Evolutionary conservation across 30 jellyfish, hydroid and myxozoan genomes (phyloP).

Genomic region (Aurelia aurita): DNA sequence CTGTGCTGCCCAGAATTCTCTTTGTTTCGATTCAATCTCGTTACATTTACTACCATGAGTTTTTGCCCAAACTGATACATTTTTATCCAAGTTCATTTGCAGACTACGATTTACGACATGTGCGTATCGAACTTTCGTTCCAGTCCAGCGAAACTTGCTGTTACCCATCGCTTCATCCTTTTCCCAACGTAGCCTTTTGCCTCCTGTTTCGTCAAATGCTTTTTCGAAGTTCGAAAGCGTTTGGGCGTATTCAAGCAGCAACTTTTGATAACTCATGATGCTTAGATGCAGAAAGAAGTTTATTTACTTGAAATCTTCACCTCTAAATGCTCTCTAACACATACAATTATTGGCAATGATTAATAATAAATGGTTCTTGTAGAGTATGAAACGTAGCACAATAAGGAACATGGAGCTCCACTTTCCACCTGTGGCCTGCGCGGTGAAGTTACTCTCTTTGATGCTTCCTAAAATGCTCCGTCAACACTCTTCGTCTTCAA

Average conservation of each 20-base stretch:
- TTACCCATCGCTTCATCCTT: constrained; percentile 91
- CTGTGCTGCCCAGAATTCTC: constrained; percentile 74
- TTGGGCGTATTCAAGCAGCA: constrained; percentile 76
- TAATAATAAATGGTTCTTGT: too few relatives aligned
- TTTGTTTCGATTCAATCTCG: constrained; percentile 79
- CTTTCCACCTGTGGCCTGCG: too few relatives aligned
- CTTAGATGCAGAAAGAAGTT: too few relatives aligned
- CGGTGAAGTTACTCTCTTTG: too few relatives aligned
- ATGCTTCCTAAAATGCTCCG: too few relatives aligned
- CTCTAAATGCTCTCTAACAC: too few relatives aligned
- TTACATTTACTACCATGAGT: constrained; percentile 82
- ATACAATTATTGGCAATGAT: too few relatives aligned
- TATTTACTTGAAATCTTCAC: too few relatives aligned
- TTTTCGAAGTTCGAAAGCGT: constrained; percentile 58
- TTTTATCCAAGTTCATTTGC: constrained; percentile 72
- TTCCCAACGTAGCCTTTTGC: constrained; percentile 87
- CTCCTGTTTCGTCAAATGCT: constrained; percentile 55
- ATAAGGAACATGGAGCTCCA: too few relatives aligned
- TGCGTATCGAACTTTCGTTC: constrained; percentile 85
- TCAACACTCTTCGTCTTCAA: too few relatives aligned
- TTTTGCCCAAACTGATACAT: constrained; percentile 75
- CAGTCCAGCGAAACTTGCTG: constrained; percentile 89
- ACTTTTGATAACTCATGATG: constrained; percentile 76
- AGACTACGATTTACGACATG: constrained; percentile 82
- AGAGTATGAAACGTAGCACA: too few relatives aligned